phyloP scores from a whole-genome alignment of 2,113 vertebrate genomes.

The Saguinus midas region DNA sequence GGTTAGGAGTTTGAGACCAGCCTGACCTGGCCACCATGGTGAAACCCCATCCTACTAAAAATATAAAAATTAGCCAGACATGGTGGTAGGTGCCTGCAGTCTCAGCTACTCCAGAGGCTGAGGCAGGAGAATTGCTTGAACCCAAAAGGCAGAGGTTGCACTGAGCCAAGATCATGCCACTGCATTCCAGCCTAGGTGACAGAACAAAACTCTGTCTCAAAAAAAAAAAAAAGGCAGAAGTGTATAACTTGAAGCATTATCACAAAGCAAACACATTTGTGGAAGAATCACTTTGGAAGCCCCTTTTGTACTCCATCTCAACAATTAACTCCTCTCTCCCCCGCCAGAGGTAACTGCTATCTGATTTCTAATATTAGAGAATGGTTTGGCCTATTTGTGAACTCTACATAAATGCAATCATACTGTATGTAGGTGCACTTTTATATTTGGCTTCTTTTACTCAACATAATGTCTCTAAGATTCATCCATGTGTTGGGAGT shows the following conservation, averaged over 20 bases:
- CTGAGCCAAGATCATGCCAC: too few species aligned
- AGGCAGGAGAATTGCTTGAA: too few species aligned
- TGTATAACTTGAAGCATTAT: background rate
- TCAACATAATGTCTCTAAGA: background rate
- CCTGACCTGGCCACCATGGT: too few species aligned
- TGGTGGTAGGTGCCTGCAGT: too few species aligned
- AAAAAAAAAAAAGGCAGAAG: background rate
- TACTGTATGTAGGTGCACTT: background rate
- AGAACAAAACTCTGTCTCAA: too few species aligned
- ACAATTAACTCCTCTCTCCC: background rate
- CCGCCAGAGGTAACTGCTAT: background rate
- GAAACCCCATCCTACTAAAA: too few species aligned
- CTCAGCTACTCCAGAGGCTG: too few species aligned
- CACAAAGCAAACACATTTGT: background rate
- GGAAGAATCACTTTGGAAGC: background rate
- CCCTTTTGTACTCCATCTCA: background rate
- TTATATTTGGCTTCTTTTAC: slow-evolving; percentile 6
- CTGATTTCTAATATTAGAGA: background rate
- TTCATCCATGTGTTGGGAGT: background rate
- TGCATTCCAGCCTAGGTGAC: too few species aligned
- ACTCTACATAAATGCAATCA: background rate
- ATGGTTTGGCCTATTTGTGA: background rate
- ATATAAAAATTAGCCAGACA: too few species aligned
- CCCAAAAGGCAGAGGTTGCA: too few species aligned
- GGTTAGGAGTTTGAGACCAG: too few species aligned